A percentile compares a stretch with the other conserved stretches of the same genome.
Evolutionary conservation across 2,888 invertebrate species (phyloP).

Genomic region (Pseudococcus longispinus): DNA sequence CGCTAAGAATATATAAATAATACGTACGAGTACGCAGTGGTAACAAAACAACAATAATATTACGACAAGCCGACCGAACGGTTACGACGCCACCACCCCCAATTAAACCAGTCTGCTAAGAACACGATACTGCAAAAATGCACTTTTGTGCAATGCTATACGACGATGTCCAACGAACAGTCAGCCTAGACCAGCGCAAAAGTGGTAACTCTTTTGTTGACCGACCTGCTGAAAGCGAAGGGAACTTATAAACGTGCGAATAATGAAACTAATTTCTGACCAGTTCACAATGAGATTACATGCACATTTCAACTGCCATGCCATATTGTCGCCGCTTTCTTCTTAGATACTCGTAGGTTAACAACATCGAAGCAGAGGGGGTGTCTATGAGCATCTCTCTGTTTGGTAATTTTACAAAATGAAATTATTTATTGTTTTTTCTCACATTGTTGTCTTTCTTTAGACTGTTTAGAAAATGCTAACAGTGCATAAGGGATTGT

Average conservation of each 20-base stretch:
- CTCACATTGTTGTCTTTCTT: too few relatives aligned
- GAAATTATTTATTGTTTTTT: too few relatives aligned
- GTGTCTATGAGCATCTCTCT: too few relatives aligned
- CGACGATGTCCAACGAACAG: not conserved
- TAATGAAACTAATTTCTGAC: slow-evolving; percentile 42
- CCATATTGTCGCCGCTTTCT: not conserved
- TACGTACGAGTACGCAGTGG: not conserved
- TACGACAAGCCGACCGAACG: slow-evolving; percentile 25
- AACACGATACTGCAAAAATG: slow-evolving; percentile 38
- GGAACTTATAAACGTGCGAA: not conserved
- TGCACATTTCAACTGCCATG: slow-evolving; percentile 47
- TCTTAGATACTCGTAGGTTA: not conserved
- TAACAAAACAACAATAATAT: slow-evolving; percentile 15
- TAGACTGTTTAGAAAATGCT: too few relatives aligned
- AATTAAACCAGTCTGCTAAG: slow-evolving; percentile 25
- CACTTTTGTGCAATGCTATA: slow-evolving; percentile 49
- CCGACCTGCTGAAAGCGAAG: not conserved
- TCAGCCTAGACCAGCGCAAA: not conserved
- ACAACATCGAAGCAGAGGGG: too few relatives aligned
- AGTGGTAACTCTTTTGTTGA: not conserved
- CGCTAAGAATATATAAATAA: not conserved
- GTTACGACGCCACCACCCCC: slow-evolving; percentile 44
- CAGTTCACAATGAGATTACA: slow-evolving; percentile 43
- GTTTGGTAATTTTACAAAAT: too few relatives aligned
- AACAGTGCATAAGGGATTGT: too few relatives aligned